Base-by-base conservation (phyloP, 2,113 vertebrate genomes). In the Parotia lawesii region DNA sequence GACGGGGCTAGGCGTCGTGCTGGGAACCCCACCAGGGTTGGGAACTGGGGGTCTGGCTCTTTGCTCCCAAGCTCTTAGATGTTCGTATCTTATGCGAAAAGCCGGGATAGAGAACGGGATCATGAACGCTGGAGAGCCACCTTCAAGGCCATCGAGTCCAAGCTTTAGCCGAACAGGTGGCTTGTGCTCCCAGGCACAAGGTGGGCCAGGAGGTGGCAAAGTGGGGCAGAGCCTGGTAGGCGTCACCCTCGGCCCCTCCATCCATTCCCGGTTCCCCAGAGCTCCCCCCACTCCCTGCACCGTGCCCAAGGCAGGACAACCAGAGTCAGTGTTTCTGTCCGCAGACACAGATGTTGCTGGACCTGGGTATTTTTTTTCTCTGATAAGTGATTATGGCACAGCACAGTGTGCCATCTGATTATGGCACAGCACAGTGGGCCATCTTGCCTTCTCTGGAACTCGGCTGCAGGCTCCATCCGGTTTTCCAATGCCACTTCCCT, bases 281-380 rank as follows among this genome's bases (percentile, higher is more conserved):
- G 29, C 16, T n/a, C 1, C 1, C 24, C 20, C 3, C 10, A 3
- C 15, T 38, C 29, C 4, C 17, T 11, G n/a, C 1, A 0, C 14
- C 4, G 0, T 7, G 23, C 51, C 44, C 0, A 0, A 8, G 54
- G 31, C 45, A 16, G 5, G 45, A 8, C 4, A 2, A 1, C 12
- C 17, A 7, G 12, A 22, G 48, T 3, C 23, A 3, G 15, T 1
- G 1, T 21, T 38, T 42, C 25, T 44, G 0, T 4, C 50, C 1
- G 0, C 40, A 54, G 33, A 27, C 10, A 4, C 0, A 1, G 29
- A 18, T 22, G 12, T 11, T 70, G 50, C 19, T 85, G n/a, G 20
- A 11, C n/a, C 8, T 33, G 14, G 10, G 1, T 6, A 3, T 1
- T 2, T 40, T 4, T 23, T 25, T 15, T 14, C 21, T 10, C 7